Evolutionary conservation across 92 coral and sea anemone genomes (phyloP).

Genomic region (Epizoanthus ramosus): DNA sequence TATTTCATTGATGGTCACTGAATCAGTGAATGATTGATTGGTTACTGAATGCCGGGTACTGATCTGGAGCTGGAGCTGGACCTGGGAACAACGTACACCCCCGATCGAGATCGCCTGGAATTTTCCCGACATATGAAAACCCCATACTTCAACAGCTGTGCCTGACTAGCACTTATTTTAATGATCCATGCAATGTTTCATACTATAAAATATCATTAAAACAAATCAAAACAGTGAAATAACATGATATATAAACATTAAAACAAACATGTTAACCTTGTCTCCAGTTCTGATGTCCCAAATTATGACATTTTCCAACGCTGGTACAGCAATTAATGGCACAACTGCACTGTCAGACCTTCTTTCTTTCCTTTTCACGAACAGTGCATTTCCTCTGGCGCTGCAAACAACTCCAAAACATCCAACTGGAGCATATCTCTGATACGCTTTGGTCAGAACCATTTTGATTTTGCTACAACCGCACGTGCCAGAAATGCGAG

Average conservation of each 20-base stretch:
- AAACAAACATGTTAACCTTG: constrained; percentile 54
- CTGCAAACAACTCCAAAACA: constrained; percentile 87
- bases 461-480: constrained; percentile 45
- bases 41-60: no score
- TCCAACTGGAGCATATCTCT: constrained; percentile 76
- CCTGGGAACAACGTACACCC: no score
- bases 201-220: not conserved
- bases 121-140: no score
- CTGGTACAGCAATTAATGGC: constrained; percentile 70
- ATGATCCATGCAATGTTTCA: not conserved
- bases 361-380: constrained; percentile 52
- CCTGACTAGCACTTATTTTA: no score
- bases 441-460: constrained; percentile 94
- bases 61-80: no score
- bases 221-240: not conserved
- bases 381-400: constrained; percentile 77
- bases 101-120: no score
- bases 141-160: no score
- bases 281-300: constrained; percentile 94
- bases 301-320: constrained; percentile 81
- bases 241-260: no score
- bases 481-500: not conserved
- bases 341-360: constrained; percentile 37
- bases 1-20: no score
- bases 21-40: no score